Evolutionary conservation across 2,888 invertebrate species (phyloP), one percentile per base, ranked within the genome.

Genomic region (Cephonodes hylas): DNA sequence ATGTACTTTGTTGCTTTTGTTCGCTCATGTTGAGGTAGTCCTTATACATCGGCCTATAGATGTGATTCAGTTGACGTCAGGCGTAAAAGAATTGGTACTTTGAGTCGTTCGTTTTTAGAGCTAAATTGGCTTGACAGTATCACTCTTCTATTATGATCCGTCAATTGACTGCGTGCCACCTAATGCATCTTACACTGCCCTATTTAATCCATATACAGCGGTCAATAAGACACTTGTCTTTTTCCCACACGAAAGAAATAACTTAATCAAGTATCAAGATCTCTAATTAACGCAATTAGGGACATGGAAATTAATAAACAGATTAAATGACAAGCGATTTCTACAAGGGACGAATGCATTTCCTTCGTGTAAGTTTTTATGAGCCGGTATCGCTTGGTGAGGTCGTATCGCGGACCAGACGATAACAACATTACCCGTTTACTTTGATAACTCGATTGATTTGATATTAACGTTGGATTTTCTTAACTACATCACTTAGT

Each of bases 371-470:
- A 53, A 53, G 18, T 18, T 18, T 53, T 53, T 31, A 53, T 53
- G 27, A 53, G 18, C 15, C 48, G 45, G 58, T 66, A 64, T 66
- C 31, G 27, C 27, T 31, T 22, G 23, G 53, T 38, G 38, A 66
- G 74, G 68, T 75, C 75, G 67, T 58, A 65, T 63, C 64, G 62
- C 60, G 61, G 62, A 63, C 64, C 67, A 53, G 65, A 57, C 63
- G 67, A 75, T 73, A 70, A 66, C 56, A 15, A 60, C 59, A 68
- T 61, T 74, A 68, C 70, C 70, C 70, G 68, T 72, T 74, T 74
- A 72, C 63, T 59, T 64, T 64, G 59, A 46, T 64, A 27, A 58
- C 64, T 62, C 58, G 23, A 59, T 48, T 38, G 62, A 60, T 65
- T 53, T 31, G 46, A 46, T 46, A 31, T 53, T 53, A 53, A 31